These are phyloP conservation scores for Aricia agestis DNA, from an alignment of 1,140 invertebrate species.

Conservation along the genomic window DNA sequence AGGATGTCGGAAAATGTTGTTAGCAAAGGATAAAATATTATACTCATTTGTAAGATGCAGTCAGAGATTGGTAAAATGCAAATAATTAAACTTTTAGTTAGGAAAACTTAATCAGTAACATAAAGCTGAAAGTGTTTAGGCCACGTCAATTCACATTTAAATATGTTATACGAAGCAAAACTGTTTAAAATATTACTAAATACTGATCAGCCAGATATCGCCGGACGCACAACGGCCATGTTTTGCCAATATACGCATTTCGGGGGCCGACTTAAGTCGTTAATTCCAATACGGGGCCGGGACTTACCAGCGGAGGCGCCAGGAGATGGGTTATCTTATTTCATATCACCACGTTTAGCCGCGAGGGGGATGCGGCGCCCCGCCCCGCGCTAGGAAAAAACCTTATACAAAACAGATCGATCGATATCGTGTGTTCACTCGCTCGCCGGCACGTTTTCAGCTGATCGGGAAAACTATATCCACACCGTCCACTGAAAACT, in stretches of 20 bases:
- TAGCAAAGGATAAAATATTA: no score
- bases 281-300: slow-evolving; percentile 21
- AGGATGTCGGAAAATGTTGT: no score
- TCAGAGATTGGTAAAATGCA: no score
- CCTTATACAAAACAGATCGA: slow-evolving; percentile 68
- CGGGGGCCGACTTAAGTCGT: slow-evolving; percentile 3
- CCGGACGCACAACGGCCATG: background rate
- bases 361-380: slow-evolving; percentile 46
- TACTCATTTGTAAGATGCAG: no score
- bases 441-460: slow-evolving; percentile 39
- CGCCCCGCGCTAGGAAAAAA: slow-evolving; percentile 57
- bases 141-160: no score
- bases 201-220: no score
- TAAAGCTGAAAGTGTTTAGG: no score
- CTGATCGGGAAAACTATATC: slow-evolving; percentile 26
- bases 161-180: no score
- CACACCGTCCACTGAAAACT: slow-evolving; percentile 19
- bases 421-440: slow-evolving; percentile 58
- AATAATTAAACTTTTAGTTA: background rate
- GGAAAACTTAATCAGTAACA: no score
- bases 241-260: background rate
- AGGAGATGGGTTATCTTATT: slow-evolving; percentile 29
- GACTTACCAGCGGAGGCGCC: slow-evolving; percentile 28
- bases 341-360: slow-evolving; percentile 32
- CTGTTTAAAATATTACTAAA: no score